Base-by-base conservation (phyloP, 2,888 invertebrate species). In the Cylloceria caligata region DNA sequence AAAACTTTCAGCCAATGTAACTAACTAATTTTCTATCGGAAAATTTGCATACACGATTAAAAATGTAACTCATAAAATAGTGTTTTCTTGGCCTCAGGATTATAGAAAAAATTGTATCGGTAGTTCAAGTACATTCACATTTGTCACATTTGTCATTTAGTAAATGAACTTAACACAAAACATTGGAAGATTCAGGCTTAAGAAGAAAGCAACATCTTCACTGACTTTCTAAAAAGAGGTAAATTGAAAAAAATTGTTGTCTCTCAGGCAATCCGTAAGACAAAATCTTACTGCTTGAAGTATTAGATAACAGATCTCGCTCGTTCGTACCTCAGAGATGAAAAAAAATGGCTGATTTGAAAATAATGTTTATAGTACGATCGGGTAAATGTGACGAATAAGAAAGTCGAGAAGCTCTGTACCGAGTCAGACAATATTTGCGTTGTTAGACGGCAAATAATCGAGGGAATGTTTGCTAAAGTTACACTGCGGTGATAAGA, bases 331-430 rank as follows among this genome's bases (percentile, higher is more conserved):
- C 27, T 24, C 27, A 21, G 27, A 13, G 27, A 27, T n/a, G 6
- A n/a, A 3, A 47, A 47, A 19, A 49, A 52, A 13, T 52, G 24
- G 13, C 4, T 52, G 52, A 24, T 24, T 24, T 5, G 45, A 45
- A 45, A 45, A 52, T 11, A 21, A 13, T 24, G 2, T 24, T 7
- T 24, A 3, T 13, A 24, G 13, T 45, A 45, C 45, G 16, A 5
- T 5, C 39, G 55, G 21, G 27, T 36, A 6, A 36, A 24, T 39
- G 1, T 16, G 62, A 9, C 3, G 27, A 39, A 13, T n/a, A 16
- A 19, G 21, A n/a, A 73, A 81, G 72, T 67, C 42, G 71, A 67
- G 11, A 6, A 45, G 16, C 39, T 11, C 52, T 16, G 49, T 45
- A 30, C 16, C 7, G 19, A 60, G 67, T 72, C 77, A 62, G 55